These are phyloP conservation scores for Melipona bicolor DNA, from an alignment of 2,888 invertebrate species.

Conservation along the genomic window DNA sequence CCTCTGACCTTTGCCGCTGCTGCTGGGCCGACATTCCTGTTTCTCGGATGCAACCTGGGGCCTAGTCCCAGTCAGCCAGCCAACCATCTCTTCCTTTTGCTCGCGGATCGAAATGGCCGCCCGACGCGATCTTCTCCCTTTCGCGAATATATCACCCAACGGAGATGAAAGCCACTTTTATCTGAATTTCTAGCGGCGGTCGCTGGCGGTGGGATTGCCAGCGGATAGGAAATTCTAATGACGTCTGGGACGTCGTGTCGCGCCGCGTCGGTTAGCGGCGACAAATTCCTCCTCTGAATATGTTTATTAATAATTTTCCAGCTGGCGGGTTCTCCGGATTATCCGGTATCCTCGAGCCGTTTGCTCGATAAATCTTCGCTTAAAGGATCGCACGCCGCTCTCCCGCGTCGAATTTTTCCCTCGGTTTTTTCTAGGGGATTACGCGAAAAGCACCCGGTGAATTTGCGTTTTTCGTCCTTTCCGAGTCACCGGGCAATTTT, in stretches of 20 bases:
- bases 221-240: conserved; percentile 39
- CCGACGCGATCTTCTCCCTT: conserved; percentile 10
- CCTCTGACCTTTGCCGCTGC: conserved; percentile 52
- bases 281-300: conserved; percentile 31
- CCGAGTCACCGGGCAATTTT: background rate
- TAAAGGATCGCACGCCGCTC: background rate
- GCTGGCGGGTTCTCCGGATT: background rate
- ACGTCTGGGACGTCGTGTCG: conserved; percentile 32
- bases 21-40: conserved; percentile 44
- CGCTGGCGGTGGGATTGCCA: conserved; percentile 13
- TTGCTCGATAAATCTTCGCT: background rate
- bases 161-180: conserved; percentile 58
- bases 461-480: background rate
- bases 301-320: conserved; percentile 54
- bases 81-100: conserved; percentile 44
- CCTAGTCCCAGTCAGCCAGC: background rate
- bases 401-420: background rate
- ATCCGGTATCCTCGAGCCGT: background rate
- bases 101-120: conserved; percentile 50
- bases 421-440: background rate
- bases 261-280: conserved; percentile 9
- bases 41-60: conserved; percentile 23
- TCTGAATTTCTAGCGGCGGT: conserved; percentile 48
- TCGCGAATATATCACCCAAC: conserved; percentile 53
- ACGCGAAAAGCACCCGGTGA: conserved; percentile 1